Base-by-base conservation (phyloP, 1,140 invertebrate genomes). In the Drosophila takahashii region DNA sequence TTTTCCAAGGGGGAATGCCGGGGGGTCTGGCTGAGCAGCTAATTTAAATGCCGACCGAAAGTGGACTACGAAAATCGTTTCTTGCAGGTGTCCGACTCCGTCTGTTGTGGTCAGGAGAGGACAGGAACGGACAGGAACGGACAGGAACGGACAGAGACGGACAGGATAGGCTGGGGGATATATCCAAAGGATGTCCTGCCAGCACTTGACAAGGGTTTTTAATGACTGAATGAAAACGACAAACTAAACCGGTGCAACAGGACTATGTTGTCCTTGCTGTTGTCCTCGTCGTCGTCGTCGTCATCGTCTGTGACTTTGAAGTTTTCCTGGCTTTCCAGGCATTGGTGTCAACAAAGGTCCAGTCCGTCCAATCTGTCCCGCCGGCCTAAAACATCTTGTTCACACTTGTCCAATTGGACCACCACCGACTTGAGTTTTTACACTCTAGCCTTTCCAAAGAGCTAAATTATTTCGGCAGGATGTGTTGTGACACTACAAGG, bases 151-250 rank as follows among this genome's bases (percentile, higher is more conserved):
- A 32, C 9, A n/a, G 18, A 18, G 3, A 2, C 13, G 18, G 18
- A 3, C 15, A 13, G 18, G 11, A 37, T 37, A 16, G 26, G 45
- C 50, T 36, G 42, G 47, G 39, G 61, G 74, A 52, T 52, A 62
- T 51, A 34, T 15, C 57, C 47, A 54, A 39, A 48, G 66, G 48
- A 47, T 69, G 71, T 79, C 50, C 79, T 77, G 75, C 62, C 53
- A 75, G 61, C 74, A 86, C 76, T 87, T 87, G 84, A 87, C 84
- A 87, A 87, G 84, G 84, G 84, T 87, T 87, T 87, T 87, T 87
- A 87, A 87, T 87, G 84, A 87, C 84, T 84, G 76, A 73, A 89
- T 89, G 84, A 84, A 89, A 89, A 89, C 79, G 83, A 89, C 83
- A 89, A 87, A 83, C 78, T 79, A 76, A 77, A 79, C 79, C 65